phyloP scores from a whole-genome alignment of 2,797 vertebrate species.

The Eleutherodactylus coqui region DNA sequence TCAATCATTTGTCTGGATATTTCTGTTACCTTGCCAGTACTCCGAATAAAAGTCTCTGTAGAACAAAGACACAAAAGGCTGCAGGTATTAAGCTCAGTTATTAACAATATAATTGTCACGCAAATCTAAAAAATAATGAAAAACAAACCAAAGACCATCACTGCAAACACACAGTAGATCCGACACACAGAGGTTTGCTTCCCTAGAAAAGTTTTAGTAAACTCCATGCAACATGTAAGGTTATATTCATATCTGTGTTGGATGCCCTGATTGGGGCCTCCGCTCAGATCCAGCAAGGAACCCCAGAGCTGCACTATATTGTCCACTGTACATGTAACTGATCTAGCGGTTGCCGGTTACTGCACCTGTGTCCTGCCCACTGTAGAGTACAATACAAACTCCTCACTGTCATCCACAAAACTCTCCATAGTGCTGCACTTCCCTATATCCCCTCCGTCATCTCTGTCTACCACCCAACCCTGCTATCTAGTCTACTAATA shows the following conservation, averaged over 20 bases:
- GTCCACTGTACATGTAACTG: too few relatives aligned
- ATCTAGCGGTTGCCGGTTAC: too few relatives aligned
- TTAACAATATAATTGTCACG: not conserved
- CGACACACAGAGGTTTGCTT: not conserved
- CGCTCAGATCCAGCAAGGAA: too few relatives aligned
- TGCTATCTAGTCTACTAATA: too few relatives aligned
- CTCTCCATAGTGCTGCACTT: too few relatives aligned
- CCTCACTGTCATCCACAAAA: too few relatives aligned
- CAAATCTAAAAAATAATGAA: not conserved
- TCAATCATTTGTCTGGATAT: not conserved
- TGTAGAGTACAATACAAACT: too few relatives aligned
- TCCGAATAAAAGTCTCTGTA: slow-evolving; percentile 74
- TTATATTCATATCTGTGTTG: not conserved
- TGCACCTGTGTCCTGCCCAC: too few relatives aligned
- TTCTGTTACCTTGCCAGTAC: slow-evolving; percentile 73
- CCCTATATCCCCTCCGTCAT: too few relatives aligned
- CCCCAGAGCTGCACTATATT: too few relatives aligned
- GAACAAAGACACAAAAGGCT: slow-evolving; percentile 18
- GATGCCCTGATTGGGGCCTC: not conserved
- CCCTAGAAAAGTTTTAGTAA: not conserved
- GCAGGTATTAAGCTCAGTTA: not conserved
- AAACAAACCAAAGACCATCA: not conserved
- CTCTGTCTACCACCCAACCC: too few relatives aligned
- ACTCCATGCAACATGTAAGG: not conserved
- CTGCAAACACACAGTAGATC: not conserved